Conservation (phyloP, 92 coral and sea anemone genomes). For the Zoanthus gigantus region DNA sequence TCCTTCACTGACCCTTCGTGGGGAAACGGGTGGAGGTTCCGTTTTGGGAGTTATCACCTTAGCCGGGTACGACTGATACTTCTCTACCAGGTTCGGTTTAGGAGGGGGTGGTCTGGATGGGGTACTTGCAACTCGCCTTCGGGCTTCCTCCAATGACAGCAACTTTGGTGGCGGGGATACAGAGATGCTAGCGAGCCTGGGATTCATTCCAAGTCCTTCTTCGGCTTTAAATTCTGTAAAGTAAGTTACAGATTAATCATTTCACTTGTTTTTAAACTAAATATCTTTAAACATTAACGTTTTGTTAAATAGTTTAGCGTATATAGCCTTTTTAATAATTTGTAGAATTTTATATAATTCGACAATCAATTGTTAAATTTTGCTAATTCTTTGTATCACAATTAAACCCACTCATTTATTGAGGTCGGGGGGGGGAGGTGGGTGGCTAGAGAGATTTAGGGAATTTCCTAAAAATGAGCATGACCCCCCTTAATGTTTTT, state of each 20-base stretch:
- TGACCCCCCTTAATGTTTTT: too few species aligned
- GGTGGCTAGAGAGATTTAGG: too few species aligned
- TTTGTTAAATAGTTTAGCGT: too few species aligned
- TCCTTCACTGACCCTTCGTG: conserved; percentile 60
- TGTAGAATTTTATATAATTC: too few species aligned
- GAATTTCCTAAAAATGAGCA: too few species aligned
- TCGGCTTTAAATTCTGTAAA: conserved; percentile 49
- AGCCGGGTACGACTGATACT: conserved; percentile 56
- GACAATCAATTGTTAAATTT: too few species aligned
- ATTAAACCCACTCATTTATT: too few species aligned
- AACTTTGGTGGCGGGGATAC: conserved; percentile 96
- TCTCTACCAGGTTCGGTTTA: conserved; percentile 51
- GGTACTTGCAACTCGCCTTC: conserved; percentile 81
- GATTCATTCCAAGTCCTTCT: conserved; percentile 62
- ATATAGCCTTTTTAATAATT: too few species aligned
- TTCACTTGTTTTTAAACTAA: background rate
- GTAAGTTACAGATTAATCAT: background rate
- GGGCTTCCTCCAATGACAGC: conserved; percentile 94
- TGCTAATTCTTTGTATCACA: too few species aligned
- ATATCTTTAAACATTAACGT: too few species aligned
- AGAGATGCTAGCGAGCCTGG: conserved; percentile 90
- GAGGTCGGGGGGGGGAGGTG: too few species aligned
- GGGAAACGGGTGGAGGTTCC: conserved; percentile 56
- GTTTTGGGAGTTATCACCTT: conserved; percentile 51
- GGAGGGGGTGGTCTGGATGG: conserved; percentile 72